Base-by-base conservation (phyloP, 2,888 invertebrate genomes). In the Apotomis turbidana region DNA sequence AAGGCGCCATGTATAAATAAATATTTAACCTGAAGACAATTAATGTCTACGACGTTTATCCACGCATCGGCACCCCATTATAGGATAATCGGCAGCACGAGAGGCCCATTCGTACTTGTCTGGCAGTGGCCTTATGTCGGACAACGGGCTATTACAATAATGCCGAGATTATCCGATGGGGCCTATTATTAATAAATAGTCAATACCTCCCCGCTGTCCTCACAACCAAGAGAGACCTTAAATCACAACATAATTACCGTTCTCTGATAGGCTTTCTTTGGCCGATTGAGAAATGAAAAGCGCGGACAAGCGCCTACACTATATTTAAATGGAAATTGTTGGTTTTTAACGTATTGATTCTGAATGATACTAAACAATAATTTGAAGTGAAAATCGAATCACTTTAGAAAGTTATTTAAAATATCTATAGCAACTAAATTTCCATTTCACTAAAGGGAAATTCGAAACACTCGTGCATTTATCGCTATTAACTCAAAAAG, bases 111-210 rank as follows among this genome's bases (percentile, higher is more conserved):
- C 76, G 71, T 85, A 85, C 80, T 81, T 83, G 82, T 85, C 84
- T 76, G 70, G 71, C 75, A 76, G 79, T 79, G 82, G 81, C 80
- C 79, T 83, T 80, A 76, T 76, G 78, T 78, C 73, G 77, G 86
- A 85, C 90, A 88, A 85, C 79, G 85, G 79, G 79, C 87, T 86
- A 90, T 90, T 90, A 90, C 85, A 85, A 87, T 87, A 87, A 86
- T 87, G 82, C 84, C 81, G 83, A 85, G 87, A 87, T 85, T 85
- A 84, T 83, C 85, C 83, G 83, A 85, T 82, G 75, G 78, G 84
- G 84, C 80, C 76, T 78, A 85, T 87, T 89, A 91, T 91, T 90
- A 90, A 89, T 90, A 90, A 89, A 90, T 87, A 85, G 82, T 81
- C 81, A 84, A 83, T 81, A 78, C 84, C 84, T 83, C 83, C 85